phyloP scores from a whole-genome alignment of 2,797 vertebrate genomes.

The Otolemur crassicaudatus region DNA sequence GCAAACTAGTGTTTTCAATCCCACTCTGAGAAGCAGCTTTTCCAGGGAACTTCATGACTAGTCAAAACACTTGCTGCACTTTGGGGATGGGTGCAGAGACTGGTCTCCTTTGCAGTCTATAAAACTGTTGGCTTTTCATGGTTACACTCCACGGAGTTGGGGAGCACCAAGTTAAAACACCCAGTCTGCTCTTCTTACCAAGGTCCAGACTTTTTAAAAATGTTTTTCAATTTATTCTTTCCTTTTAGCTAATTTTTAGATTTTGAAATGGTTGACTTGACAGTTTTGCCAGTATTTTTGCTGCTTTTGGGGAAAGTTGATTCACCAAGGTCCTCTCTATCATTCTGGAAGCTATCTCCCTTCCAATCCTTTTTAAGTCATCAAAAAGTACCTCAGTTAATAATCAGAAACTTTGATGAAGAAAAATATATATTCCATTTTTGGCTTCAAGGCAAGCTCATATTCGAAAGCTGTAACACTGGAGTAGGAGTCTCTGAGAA shows the following conservation, averaged over 20 bases:
- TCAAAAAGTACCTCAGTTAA: background rate
- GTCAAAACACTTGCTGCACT: fast-evolving
- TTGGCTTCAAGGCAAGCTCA: background rate
- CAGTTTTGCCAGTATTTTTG: background rate
- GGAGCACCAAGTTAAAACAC: background rate
- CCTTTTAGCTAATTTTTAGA: background rate
- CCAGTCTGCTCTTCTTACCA: no score
- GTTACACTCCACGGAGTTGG: fast-evolving
- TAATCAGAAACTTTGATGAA: background rate
- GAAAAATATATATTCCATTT: background rate
- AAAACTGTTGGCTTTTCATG: background rate
- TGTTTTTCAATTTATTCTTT: background rate
- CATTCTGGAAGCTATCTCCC: background rate
- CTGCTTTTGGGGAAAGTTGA: background rate
- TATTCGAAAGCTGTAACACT: background rate
- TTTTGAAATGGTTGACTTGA: no score
- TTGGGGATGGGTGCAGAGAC: background rate
- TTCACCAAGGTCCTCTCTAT: background rate
- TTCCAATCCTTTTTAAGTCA: background rate
- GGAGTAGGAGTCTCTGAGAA: background rate
- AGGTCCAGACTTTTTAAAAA: background rate
- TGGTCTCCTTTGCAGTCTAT: no score
- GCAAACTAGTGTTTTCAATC: background rate
- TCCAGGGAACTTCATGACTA: background rate
- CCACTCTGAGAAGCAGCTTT: background rate